Base-by-base conservation (phyloP, 2,113 vertebrate genomes). In the Ictalurus furcatus region DNA sequence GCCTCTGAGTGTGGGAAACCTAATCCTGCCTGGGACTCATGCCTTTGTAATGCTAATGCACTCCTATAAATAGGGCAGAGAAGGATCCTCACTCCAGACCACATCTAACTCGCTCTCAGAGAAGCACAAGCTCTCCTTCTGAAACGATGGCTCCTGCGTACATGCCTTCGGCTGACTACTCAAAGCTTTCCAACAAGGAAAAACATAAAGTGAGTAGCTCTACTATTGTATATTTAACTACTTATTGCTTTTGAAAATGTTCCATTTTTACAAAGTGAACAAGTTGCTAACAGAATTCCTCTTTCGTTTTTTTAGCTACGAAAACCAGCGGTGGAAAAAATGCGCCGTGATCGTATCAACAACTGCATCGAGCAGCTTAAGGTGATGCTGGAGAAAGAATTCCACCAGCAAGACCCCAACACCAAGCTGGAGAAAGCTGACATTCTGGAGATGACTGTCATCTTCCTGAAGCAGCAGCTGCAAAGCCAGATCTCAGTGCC, bases 371-470 rank as follows among this genome's bases (percentile, higher is more conserved):
- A 93, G 87, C 92, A 94, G 85, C 91, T 94, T 3, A 93, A 92
- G 71, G 84, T 91, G 73, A 84, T 74, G 73, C 81, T 88, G 1
- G 37, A 92, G 52, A 91, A 88, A 0, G 44, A n/a, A 48, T 0
- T 3, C 0, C 88, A 88, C 0, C 92, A 93, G 3, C 93, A 93
- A 82, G 94, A 95, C 90, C 95, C 94, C 90, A 95, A 91, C 90
- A 93, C 95, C 80, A 96, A 96, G 92, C 94, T 96, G 90, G 94
- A 95, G 91, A 95, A 95, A 92, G 96, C 95, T 0, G 95, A 94
- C 89, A 94, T 95, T 80, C 92, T 95, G 89, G 95, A 96, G 90
- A 96, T 95, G 96, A 94, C 96, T 0, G 95, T 94, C 90, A 94
- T 94, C 92, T 95, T 94, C 85, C 90, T 95, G 81, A 94, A 95